phyloP scores from a whole-genome alignment of 2,888 invertebrate species.

The Herminia tarsipennalis region DNA sequence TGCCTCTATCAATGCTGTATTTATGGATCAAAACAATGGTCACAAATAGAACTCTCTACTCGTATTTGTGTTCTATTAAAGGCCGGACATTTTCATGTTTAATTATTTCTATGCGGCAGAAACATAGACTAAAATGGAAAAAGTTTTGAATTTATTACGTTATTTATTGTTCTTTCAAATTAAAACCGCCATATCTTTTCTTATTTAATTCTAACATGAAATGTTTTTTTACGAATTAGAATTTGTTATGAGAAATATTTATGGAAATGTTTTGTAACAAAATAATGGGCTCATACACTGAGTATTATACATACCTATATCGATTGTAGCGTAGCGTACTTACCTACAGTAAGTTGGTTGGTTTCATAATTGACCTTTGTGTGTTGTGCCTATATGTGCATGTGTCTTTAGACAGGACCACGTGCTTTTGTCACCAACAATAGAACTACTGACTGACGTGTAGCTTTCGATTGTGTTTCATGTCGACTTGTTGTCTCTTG shows the following conservation, averaged over 20 bases:
- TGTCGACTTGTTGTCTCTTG: constrained; percentile 35
- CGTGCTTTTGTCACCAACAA: constrained; percentile 12
- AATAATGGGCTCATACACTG: too few relatives aligned
- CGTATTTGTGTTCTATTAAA: constrained; percentile 47
- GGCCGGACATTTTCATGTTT: constrained; percentile 46
- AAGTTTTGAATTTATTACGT: constrained; percentile 23
- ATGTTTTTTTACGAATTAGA: constrained; percentile 1
- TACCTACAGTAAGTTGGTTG: neutral
- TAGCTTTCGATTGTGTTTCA: constrained; percentile 17
- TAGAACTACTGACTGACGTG: constrained; percentile 13
- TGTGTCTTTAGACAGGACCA: constrained; percentile 1
- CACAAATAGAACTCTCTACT: constrained; percentile 45
- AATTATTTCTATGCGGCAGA: constrained; percentile 33
- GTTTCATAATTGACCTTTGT: constrained; percentile 20
- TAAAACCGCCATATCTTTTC: constrained; percentile 4
- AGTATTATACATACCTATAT: neutral
- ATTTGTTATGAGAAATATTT: constrained; percentile 3
- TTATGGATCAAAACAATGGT: constrained; percentile 56
- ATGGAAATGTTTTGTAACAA: neutral
- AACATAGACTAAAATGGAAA: constrained; percentile 13
- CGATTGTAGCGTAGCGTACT: neutral
- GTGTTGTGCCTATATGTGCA: too few relatives aligned
- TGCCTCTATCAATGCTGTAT: constrained; percentile 42
- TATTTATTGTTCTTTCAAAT: constrained; percentile 17
- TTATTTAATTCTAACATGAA: neutral